Evolutionary conservation across 2,888 invertebrate species (phyloP), one percentile per base, ranked within the genome.

Genomic region (Coleophora flavipennella): DNA sequence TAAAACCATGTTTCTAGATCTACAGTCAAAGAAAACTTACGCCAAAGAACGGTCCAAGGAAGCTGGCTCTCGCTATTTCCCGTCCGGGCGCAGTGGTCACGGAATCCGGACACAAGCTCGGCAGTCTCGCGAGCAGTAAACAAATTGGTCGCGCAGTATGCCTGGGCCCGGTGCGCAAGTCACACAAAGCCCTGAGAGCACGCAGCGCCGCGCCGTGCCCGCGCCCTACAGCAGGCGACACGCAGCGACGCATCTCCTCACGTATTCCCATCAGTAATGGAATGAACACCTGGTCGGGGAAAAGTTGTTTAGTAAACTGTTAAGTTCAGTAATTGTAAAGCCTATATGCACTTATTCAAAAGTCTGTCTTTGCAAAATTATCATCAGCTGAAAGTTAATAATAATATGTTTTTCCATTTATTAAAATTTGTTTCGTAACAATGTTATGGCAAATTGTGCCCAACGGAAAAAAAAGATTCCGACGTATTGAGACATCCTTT

Each of bases 21-120:
- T n/a, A n/a, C n/a, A n/a, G n/a, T n/a, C n/a, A n/a, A n/a, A n/a
- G n/a, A 20, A 2, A 3, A 66, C 71, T 67, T 0, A 97, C 90
- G 8, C 92, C 91, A 48, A 99, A 87, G 76, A 99, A 97, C 0
- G 97, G 95, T 11, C 97, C 97, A 7, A 99, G 87, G 64, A 91
- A 95, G 41, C 95, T 93, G 35, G 92, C 90, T 38, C 91, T 87
- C 0, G 94, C 91, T 41, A 97, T 86, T 76, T 99, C 98, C 32
- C 96, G 86, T 0, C 98, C 98, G 0, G 87, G 87, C 6, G 92
- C 92, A 1, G 90, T 89, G 1, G 93, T 92, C 51, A 92, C 87
- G 1, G 91, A 74, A 8, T 89, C 88, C 0, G 94, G 94, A 63
- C 95, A 93, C 2, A 87, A 75, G 68, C 91, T 64, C 35, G 80